phyloP scores from a whole-genome alignment of 2,113 vertebrate species.

The Syngnathus scovelli region DNA sequence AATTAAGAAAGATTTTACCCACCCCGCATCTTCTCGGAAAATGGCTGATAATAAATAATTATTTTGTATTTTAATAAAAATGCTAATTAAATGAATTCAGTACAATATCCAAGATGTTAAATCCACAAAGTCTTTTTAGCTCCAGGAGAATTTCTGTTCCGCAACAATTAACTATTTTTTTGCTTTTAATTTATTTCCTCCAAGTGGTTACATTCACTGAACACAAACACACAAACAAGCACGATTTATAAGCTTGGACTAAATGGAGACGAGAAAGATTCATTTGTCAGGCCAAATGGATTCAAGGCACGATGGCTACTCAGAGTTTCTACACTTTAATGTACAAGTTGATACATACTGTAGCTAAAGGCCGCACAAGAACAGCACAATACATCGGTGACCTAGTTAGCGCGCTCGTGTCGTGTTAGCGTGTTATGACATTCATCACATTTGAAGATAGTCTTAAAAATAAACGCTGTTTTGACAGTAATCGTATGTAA shows the following conservation, averaged over 20 bases:
- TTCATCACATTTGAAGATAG: not conserved
- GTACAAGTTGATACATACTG: not conserved
- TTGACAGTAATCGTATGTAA: not conserved
- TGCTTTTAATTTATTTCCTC: constrained; percentile 17
- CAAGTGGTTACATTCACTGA: constrained; percentile 5
- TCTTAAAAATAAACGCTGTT: too few species aligned
- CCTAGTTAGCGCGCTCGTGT: not conserved
- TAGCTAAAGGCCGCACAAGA: not conserved
- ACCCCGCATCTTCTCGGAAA: not conserved
- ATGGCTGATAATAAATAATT: constrained; percentile 1
- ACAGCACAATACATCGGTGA: not conserved
- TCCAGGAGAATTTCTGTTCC: constrained; percentile 16
- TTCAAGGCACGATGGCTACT: constrained; percentile 25
- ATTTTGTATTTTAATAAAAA: not conserved
- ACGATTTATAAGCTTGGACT: constrained; percentile 23
- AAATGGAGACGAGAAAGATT: constrained; percentile 7
- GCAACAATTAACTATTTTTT: constrained; percentile 22
- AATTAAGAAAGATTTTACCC: not conserved
- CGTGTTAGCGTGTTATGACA: not conserved
- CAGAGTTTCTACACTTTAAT: not conserved
- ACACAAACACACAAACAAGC: constrained; percentile 21
- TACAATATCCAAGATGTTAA: not conserved
- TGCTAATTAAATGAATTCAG: too few species aligned
- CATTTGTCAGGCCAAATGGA: constrained; percentile 39
- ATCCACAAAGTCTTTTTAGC: not conserved